A percentile compares a stretch with the other conserved stretches of the same genome.
These are phyloP conservation scores for Leptosomus discolor DNA, from an alignment of 2,113 vertebrate genomes.

Conservation along the genomic window DNA sequence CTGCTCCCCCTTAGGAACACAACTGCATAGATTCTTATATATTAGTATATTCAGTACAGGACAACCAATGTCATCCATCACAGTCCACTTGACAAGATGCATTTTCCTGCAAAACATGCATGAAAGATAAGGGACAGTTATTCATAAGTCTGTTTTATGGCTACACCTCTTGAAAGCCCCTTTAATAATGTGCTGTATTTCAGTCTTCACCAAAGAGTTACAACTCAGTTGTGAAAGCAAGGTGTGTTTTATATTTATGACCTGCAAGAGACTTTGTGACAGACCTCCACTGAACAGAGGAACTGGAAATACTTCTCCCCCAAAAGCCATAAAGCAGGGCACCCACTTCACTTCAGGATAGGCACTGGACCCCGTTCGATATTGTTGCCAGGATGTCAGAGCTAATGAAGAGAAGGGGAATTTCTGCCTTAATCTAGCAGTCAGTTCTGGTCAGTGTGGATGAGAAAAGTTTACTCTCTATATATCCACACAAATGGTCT, in stretches of 20 bases:
- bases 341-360: neutral
- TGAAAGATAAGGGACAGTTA: neutral
- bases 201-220: neutral
- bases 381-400: neutral
- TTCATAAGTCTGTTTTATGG: neutral
- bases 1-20: neutral
- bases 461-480: neutral
- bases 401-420: neutral
- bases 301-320: neutral
- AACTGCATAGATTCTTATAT: neutral
- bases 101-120: neutral
- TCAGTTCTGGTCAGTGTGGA: neutral
- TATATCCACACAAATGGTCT: neutral
- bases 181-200: neutral
- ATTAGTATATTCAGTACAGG: neutral
- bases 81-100: neutral
- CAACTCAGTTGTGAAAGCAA: neutral
- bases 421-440: neutral
- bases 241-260: neutral
- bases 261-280: neutral
- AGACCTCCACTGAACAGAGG: neutral
- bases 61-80: neutral
- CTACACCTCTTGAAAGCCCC: neutral
- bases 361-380: too few relatives aligned
- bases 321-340: accelerated